Conservation (phyloP, 2,113 vertebrate species). For the Trogon surrucura region DNA sequence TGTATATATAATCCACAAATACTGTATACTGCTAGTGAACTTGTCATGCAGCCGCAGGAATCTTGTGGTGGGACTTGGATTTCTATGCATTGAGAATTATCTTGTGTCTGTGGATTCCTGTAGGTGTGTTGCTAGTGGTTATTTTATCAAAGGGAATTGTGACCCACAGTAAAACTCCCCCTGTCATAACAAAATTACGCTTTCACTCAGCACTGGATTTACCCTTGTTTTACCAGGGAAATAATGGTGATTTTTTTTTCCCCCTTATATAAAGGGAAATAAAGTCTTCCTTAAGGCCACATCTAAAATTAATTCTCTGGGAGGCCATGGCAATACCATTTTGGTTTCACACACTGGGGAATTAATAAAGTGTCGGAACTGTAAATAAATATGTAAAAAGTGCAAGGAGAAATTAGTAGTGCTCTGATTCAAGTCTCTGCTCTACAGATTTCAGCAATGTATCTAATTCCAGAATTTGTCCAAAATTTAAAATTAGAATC, state of each 20-base stretch:
- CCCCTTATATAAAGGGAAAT: neutral
- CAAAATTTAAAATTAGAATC: neutral
- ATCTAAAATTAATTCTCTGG: neutral
- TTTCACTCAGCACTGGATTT: neutral
- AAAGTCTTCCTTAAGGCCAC: neutral
- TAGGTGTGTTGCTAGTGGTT: neutral
- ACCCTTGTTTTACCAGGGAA: neutral
- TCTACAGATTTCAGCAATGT: neutral
- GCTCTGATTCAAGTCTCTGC: neutral
- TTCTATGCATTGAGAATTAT: neutral
- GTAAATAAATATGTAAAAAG: neutral
- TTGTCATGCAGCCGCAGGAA: neutral
- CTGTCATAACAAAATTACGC: neutral
- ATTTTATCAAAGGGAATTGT: neutral
- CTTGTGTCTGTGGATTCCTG: neutral
- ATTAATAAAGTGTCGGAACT: neutral
- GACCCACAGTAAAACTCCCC: neutral
- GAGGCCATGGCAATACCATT: neutral
- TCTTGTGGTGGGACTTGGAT: neutral
- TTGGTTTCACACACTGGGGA: neutral
- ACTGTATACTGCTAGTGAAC: neutral
- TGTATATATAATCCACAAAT: no score
- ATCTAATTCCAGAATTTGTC: neutral
- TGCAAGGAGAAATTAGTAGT: neutral
- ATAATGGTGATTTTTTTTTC: neutral